Conservation (phyloP, 2,888 invertebrate genomes). For the Lasioglossum oenotherae region DNA sequence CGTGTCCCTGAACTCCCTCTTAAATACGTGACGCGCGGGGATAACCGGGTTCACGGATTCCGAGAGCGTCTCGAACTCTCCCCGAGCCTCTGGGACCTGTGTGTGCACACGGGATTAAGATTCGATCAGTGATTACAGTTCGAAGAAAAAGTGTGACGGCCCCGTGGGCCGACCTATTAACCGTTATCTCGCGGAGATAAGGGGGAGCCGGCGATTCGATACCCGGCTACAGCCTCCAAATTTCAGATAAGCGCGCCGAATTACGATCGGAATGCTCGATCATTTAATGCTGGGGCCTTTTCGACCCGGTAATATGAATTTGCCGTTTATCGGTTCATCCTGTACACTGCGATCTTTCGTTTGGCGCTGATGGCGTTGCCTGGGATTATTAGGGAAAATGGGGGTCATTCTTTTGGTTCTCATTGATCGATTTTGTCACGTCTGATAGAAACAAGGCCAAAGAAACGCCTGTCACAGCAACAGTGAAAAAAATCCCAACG, state of each 20-base stretch:
- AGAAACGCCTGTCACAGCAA: background rate
- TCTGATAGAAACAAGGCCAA: background rate
- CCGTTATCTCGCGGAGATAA: slow-evolving; percentile 51
- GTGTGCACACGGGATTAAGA: slow-evolving; percentile 49
- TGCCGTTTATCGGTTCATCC: background rate
- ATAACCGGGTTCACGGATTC: slow-evolving; percentile 71
- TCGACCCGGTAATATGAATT: slow-evolving; percentile 12
- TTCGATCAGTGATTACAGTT: slow-evolving; percentile 59
- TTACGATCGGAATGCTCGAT: slow-evolving; percentile 36
- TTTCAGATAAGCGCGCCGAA: slow-evolving; percentile 49
- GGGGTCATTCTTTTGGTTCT: no score
- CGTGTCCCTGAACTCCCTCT: slow-evolving; percentile 81
- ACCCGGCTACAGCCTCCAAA: slow-evolving; percentile 35
- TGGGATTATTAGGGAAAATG: no score
- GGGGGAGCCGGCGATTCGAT: slow-evolving; percentile 28
- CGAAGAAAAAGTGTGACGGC: slow-evolving; percentile 42
- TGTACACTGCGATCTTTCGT: background rate
- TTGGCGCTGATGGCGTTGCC: no score
- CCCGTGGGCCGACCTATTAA: slow-evolving; percentile 51
- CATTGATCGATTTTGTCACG: no score
- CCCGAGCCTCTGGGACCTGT: background rate
- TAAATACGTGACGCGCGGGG: slow-evolving; percentile 81
- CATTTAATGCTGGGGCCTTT: slow-evolving; percentile 34
- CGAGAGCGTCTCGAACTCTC: slow-evolving; percentile 25
- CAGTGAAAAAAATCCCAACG: background rate